Percentiles rank a stretch among this genome's conserved stretches.
Conservation (phyloP, 2,888 invertebrate genomes). For the Clostera curtula region DNA sequence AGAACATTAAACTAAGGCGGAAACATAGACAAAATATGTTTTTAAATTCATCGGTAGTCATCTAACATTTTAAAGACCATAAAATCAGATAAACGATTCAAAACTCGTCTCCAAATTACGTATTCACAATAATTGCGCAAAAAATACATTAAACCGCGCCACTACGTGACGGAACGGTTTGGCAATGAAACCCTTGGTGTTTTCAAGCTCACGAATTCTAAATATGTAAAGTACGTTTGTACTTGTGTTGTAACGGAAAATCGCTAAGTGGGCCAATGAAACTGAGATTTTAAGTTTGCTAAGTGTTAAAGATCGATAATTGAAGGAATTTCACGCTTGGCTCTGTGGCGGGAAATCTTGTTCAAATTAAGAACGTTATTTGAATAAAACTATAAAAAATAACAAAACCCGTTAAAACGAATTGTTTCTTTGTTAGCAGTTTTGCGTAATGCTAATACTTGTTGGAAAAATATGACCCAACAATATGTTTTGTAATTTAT, state of each 20-base stretch:
- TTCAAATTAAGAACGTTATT: too few species aligned
- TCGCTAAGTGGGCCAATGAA: slow-evolving; percentile 6
- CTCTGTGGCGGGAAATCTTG: not conserved
- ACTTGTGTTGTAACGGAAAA: slow-evolving; percentile 13
- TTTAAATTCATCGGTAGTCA: too few species aligned
- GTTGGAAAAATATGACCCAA: too few species aligned
- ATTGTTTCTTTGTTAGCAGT: too few species aligned
- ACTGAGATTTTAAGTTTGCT: slow-evolving; percentile 9
- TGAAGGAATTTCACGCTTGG: slow-evolving; percentile 9
- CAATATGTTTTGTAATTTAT: too few species aligned
- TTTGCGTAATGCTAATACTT: too few species aligned
- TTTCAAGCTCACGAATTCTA: slow-evolving; percentile 8
- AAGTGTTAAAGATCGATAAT: slow-evolving; percentile 13
- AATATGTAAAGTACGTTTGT: slow-evolving; percentile 13
- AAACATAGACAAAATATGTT: too few species aligned
- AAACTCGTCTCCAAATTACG: not conserved
- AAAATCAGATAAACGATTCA: slow-evolving; percentile 1
- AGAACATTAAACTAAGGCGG: too few species aligned
- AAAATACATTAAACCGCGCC: slow-evolving; percentile 1
- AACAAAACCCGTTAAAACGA: too few species aligned
- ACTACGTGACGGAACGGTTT: slow-evolving; percentile 16
- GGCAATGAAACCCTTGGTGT: slow-evolving; percentile 17
- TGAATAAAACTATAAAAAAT: too few species aligned
- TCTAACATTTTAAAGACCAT: too few species aligned
- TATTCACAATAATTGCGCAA: slow-evolving; percentile 7